phyloP scores from a whole-genome alignment of 2,888 invertebrate species.

The Agrochola litura region DNA sequence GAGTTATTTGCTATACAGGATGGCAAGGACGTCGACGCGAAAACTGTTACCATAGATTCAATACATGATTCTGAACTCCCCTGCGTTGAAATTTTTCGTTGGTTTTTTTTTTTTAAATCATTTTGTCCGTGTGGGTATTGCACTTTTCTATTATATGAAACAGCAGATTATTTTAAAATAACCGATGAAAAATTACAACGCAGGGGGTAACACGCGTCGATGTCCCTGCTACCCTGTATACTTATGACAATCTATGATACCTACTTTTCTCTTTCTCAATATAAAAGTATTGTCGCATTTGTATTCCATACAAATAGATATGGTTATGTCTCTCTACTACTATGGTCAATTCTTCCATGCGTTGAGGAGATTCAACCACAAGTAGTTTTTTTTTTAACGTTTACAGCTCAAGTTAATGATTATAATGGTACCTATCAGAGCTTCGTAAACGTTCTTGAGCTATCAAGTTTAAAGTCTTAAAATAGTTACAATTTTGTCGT shows the following conservation, averaged over 20 bases:
- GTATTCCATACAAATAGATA: neutral
- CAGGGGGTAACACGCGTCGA: too few relatives aligned
- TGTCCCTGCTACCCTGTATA: too few relatives aligned
- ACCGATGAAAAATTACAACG: too few relatives aligned
- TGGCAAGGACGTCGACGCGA: too few relatives aligned
- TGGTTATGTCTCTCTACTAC: neutral
- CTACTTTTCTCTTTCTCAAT: neutral
- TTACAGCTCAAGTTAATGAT: neutral
- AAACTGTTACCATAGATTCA: too few relatives aligned
- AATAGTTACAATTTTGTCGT: neutral
- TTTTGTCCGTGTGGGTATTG: too few relatives aligned
- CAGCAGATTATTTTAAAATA: too few relatives aligned
- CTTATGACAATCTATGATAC: neutral
- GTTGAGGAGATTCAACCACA: neutral
- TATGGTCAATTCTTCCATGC: neutral
- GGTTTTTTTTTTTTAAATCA: too few relatives aligned
- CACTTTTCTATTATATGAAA: too few relatives aligned
- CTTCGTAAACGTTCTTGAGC: neutral
- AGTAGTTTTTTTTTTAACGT: neutral
- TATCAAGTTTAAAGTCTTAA: neutral
- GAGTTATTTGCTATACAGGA: neutral
- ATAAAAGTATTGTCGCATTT: neutral
- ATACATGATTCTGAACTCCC: too few relatives aligned
- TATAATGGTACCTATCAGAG: neutral
- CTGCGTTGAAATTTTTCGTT: too few relatives aligned